Evolutionary conservation across 2,888 invertebrate genomes (phyloP), one percentile per base, ranked within the genome.

Genomic region (Herminia tarsipennalis): DNA sequence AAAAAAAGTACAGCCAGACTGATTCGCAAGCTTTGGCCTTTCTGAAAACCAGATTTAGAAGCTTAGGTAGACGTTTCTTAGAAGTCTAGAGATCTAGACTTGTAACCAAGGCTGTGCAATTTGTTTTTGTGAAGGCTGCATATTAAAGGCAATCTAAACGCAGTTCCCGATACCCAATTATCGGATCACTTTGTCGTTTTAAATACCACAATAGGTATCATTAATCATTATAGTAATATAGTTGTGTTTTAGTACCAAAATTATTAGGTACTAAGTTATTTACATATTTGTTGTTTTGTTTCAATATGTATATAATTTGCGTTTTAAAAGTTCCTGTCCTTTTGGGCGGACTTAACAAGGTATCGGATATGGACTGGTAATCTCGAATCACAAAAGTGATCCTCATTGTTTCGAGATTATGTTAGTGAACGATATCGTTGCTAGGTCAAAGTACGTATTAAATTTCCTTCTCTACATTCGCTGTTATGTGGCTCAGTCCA

Each of bases 11-110:
- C 39, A 25, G 25, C 28, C 39, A 51, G 45, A 52, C 44, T 41
- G 36, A 49, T 37, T 48, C 46, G 39, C 12, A 41, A 50, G 44
- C 45, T 40, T 44, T 53, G 54, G 53, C 56, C 52, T 64, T 65
- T 59, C 46, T 46, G 32, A 54, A 56, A 61, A 65, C 65, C 56
- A 53, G 66, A 59, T 54, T 55, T 40, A 34, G 34, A 36, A 28
- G 45, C 54, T 56, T 63, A 69, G 61, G 64, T 69, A 66, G 68
- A 47, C 22, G 32, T 28, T 74, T 76, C 76, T 69, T 10, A 55
- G 75, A 76, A 76, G 51, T 52, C 46, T 57, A 9, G 29, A 49
- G 51, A 40, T 61, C 70, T 72, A 73, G 71, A 66, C 66, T 60
- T 45, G 22, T 40, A 53, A 50, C 47, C 56, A 60, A 65, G 68